These are phyloP conservation scores for Dione vanillae DNA, from an alignment of 2,888 invertebrate genomes.

Conservation along the genomic window DNA sequence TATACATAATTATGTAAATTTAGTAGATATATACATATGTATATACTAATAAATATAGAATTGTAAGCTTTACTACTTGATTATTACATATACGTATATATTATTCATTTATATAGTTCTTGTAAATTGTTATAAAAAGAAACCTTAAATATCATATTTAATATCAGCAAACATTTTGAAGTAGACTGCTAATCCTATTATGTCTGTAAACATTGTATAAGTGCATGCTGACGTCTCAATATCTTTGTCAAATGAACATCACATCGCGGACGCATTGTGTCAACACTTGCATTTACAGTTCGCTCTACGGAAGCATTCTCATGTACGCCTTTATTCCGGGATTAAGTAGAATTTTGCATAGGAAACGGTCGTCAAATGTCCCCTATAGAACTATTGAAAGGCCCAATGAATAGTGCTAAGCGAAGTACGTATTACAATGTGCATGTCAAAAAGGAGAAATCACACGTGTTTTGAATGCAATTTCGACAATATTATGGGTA, in stretches of 20 bases:
- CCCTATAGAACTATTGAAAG: constrained; percentile 64
- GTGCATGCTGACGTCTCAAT: constrained; percentile 65
- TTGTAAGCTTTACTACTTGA: no score
- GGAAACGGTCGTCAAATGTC: constrained; percentile 79
- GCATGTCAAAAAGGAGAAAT: constrained; percentile 62
- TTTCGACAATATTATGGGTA: constrained; percentile 69
- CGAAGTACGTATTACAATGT: constrained; percentile 64
- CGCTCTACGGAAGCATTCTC: constrained; percentile 74
- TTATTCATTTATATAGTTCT: not conserved
- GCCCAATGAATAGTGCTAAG: constrained; percentile 65
- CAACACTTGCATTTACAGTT: constrained; percentile 56
- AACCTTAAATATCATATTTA: constrained; percentile 23
- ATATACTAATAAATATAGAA: not conserved
- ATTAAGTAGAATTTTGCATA: constrained; percentile 81
- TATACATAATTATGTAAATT: not conserved
- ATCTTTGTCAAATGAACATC: constrained; percentile 76
- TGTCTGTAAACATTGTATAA: constrained; percentile 67
- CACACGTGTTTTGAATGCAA: constrained; percentile 76
- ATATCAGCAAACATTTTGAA: constrained; percentile 55
- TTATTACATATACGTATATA: no score
- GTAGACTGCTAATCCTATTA: constrained; percentile 77
- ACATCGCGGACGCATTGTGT: constrained; percentile 49
- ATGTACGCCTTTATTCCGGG: constrained; percentile 78
- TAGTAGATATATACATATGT: not conserved
- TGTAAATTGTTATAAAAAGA: not conserved